Evolutionary conservation across 2,113 vertebrate species (phyloP).

Genomic region (Prietella phreatophila): DNA sequence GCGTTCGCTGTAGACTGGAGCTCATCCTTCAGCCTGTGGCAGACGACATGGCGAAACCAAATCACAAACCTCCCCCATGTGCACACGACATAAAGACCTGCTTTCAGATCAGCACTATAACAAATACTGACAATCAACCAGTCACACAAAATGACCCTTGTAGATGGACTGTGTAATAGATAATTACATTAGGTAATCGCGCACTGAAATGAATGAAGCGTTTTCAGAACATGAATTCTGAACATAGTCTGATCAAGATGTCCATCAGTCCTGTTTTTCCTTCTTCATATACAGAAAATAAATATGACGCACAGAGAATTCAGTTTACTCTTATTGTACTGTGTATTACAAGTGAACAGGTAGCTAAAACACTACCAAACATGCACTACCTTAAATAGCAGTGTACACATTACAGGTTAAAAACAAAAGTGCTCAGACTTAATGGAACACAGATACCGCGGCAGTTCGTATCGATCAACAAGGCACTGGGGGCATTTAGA

Average conservation of each 20-base stretch:
- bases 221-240: not conserved
- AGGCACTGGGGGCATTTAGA: constrained; percentile 72
- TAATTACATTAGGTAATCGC: not conserved
- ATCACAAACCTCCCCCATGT: constrained; percentile 28
- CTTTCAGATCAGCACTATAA: constrained; percentile 20
- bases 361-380: constrained; percentile 93
- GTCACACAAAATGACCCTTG: not conserved
- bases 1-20: constrained; percentile 28
- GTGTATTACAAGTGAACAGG: constrained; percentile 61
- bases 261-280: not conserved
- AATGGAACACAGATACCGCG: constrained; percentile 69
- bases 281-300: not conserved
- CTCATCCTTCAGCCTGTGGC: constrained; percentile 43
- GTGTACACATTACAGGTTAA: constrained; percentile 69
- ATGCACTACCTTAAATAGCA: constrained; percentile 76
- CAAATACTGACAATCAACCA: not conserved
- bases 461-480: constrained; percentile 70
- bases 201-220: not conserved
- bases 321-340: constrained; percentile 56
- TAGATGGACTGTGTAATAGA: not conserved
- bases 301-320: constrained; percentile 2
- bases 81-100: constrained; percentile 36
- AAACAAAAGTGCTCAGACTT: constrained; percentile 64
- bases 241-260: not conserved
- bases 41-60: constrained; percentile 8